Evolutionary conservation across 2,797 vertebrate genomes (phyloP), one percentile per base, ranked within the genome.

Genomic region (Phylloscopus collybita): DNA sequence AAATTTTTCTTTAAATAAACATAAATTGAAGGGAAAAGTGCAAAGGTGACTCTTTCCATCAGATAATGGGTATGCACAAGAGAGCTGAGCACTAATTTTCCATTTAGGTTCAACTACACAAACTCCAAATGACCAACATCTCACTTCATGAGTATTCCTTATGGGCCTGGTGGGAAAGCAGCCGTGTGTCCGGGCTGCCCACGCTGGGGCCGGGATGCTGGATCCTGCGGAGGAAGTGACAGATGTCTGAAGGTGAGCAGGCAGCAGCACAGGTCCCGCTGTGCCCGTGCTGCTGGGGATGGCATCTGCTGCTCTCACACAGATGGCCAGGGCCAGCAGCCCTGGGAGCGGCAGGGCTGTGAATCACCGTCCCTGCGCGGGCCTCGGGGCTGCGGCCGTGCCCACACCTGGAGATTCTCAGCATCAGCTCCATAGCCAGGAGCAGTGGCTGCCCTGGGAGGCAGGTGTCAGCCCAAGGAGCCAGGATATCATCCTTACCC

Each of bases 181-280:
- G 54, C 44, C 0, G 0, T 2, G 50, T 16, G 59, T 27, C 38
- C 2, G 34, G 51, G 71, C 53, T 40, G 66, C 59, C 15, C 1
- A 0, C 0, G 0, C 71, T 4, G 16, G n/a, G 53, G 56, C 2
- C 7, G 42, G 79, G 79, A 22, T 36, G 67, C 27, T 16, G 32
- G 4, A 2, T 57, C 40, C 57, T 0, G 9, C 4, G 18, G 22
- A 13, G 36, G 45, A 19, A 36, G 78, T 30, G 89, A 53, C 94
- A 93, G 93, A 90, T 86, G 83, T 88, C 80, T 51, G 93, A 56
- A 96, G 86, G 92, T 92, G 90, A 90, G 90, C 83, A 62, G 88
- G 44, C 85, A 79, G 92, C 90, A 72, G 88, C 4, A 4, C 71
- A 23, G 86, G 88, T 40, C 92, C 94, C 0, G 12, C 95, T 62